Evolutionary conservation across 2,888 invertebrate species (phyloP).

Genomic region (Chironomus tentans): DNA sequence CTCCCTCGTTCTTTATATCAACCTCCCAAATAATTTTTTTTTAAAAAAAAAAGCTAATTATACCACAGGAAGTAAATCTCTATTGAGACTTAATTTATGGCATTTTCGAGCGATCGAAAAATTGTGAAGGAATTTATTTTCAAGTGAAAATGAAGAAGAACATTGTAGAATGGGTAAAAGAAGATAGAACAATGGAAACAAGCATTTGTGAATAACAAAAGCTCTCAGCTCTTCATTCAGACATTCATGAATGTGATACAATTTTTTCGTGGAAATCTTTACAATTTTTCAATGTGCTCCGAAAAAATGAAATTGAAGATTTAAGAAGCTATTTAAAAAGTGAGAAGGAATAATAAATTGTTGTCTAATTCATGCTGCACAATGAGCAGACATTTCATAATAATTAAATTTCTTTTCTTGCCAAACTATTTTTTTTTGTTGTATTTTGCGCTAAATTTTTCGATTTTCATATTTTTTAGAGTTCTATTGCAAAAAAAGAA

Average conservation of each 20-base stretch:
- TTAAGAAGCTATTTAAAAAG: background rate
- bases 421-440: background rate
- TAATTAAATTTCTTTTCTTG: background rate
- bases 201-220: background rate
- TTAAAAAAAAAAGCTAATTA: background rate
- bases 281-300: background rate
- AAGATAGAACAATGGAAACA: background rate
- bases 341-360: background rate
- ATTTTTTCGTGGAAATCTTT: background rate
- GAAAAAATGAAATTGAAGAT: background rate
- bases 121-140: background rate
- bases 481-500: background rate
- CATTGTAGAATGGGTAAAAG: background rate
- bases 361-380: background rate
- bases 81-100: constrained; percentile 7
- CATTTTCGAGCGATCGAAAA: background rate
- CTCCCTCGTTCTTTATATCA: no score
- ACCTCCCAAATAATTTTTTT: background rate
- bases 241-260: background rate
- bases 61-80: constrained; percentile 6
- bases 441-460: background rate
- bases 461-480: background rate
- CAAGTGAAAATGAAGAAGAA: background rate
- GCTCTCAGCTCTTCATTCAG: background rate
- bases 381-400: background rate